These are phyloP conservation scores for Microchirus variegatus DNA, from an alignment of 2,797 vertebrate genomes.

Conservation along the genomic window DNA sequence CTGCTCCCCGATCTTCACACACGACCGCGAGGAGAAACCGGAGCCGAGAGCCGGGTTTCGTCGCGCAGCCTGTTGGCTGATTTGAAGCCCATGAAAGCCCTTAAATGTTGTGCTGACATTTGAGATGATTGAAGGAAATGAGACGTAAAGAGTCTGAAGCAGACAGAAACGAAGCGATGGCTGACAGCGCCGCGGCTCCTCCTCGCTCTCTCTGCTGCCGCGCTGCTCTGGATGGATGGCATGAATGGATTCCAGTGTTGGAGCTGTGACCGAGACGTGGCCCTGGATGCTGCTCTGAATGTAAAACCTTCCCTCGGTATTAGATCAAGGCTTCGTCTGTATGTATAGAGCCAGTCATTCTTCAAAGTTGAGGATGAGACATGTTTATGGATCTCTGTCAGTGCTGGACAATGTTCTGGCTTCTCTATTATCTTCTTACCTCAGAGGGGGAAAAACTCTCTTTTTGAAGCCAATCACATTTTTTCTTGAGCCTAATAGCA, in stretches of 20 bases:
- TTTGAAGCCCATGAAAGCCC: slow-evolving; percentile 3
- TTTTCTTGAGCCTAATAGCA: too few species aligned
- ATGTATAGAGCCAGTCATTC: neutral
- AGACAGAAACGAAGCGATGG: slow-evolving; percentile 7
- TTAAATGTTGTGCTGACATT: slow-evolving; percentile 10
- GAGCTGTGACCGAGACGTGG: slow-evolving; percentile 30
- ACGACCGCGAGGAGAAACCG: too few species aligned
- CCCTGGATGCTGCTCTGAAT: slow-evolving; percentile 49
- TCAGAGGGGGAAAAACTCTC: neutral
- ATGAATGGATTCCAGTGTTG: slow-evolving; percentile 57
- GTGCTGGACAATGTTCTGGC: neutral
- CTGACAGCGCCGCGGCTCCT: neutral
- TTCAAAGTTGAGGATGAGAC: neutral
- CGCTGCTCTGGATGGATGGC: slow-evolving; percentile 25
- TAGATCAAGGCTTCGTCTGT: slow-evolving; percentile 9
- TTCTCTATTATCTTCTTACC: neutral
- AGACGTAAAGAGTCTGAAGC: slow-evolving; percentile 4
- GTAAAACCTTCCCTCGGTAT: slow-evolving; percentile 25
- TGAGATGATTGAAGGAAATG: slow-evolving; percentile 11
- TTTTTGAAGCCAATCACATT: too few species aligned
- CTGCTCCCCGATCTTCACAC: too few species aligned
- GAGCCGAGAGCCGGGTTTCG: too few species aligned
- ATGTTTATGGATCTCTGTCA: neutral
- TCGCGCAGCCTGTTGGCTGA: neutral
- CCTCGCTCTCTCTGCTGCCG: slow-evolving; percentile 5